Evolutionary conservation across 2,888 invertebrate species (phyloP).

Genomic region (Argyresthia goedartella): DNA sequence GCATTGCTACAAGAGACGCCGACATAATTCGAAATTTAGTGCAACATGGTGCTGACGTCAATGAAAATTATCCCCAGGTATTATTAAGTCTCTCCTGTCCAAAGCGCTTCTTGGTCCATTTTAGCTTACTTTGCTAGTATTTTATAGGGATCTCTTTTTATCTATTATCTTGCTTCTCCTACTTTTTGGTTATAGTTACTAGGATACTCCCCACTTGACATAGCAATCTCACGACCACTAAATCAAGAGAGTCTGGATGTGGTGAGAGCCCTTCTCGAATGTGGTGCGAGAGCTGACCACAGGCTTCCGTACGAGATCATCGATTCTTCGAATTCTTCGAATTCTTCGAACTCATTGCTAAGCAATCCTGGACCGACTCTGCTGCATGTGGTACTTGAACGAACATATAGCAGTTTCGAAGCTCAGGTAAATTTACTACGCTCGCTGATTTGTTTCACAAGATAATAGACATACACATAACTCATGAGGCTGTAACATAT

Average conservation of each 20-base stretch:
- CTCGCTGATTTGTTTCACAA: too few relatives aligned
- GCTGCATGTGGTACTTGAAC: slow-evolving; percentile 36
- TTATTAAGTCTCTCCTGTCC: background rate
- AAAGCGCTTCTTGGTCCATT: background rate
- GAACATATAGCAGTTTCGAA: too few relatives aligned
- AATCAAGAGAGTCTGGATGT: slow-evolving; percentile 30
- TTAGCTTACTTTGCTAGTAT: background rate
- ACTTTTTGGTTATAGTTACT: slow-evolving; percentile 22
- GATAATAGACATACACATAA: too few relatives aligned
- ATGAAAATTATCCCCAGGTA: slow-evolving; percentile 35
- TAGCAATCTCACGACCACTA: slow-evolving; percentile 36
- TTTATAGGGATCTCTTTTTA: background rate
- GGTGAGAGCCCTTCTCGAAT: slow-evolving; percentile 31
- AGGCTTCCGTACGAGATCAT: slow-evolving; percentile 19
- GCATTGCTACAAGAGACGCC: slow-evolving; percentile 25
- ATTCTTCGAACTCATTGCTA: too few relatives aligned
- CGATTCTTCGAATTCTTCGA: too few relatives aligned
- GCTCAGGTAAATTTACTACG: too few relatives aligned
- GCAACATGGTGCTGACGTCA: slow-evolving; percentile 36
- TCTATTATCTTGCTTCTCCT: background rate
- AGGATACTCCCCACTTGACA: slow-evolving; percentile 36
- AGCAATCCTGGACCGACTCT: slow-evolving; percentile 35
- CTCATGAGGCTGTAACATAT: too few relatives aligned
- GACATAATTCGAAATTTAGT: slow-evolving; percentile 33
- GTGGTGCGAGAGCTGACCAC: slow-evolving; percentile 32